Base-by-base conservation (phyloP, 2,888 invertebrate species). In the Diaphora mendica region DNA sequence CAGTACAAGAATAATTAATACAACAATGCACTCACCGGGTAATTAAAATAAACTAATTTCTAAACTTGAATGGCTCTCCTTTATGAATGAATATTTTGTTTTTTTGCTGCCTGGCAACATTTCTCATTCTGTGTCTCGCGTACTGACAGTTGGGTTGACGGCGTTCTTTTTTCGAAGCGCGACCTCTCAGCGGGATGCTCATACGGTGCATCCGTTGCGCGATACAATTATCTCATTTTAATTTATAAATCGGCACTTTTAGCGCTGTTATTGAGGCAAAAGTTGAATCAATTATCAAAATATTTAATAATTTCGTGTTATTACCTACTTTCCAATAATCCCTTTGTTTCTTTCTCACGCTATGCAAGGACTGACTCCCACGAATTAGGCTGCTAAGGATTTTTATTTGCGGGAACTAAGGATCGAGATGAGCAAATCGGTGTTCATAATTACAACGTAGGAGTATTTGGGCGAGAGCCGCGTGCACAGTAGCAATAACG, bases 11-110 rank as follows among this genome's bases (percentile, higher is more conserved):
- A 93, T 94, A 93, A 95, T 95, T 93, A 95, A 94, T 94, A 95
- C 91, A 93, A 94, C 93, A 95, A 95, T 95, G 91, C 92, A 88
- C 89, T 91, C 89, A 91, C 88, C 87, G 90, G 88, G 92, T 95
- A 94, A 95, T 95, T 95, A 95, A 95, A 95, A 95, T 95, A 94
- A 95, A 95, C 95, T 94, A 94, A 95, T 95, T 94, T 94, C 92
- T 91, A 91, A 94, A 90, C 89, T 86, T 90, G 91, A 91, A 89
- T 90, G 92, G 88, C 85, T 88, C 82, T 86, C 88, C 89, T 93
- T 94, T 93, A 93, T 95, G 95, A 95, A 95, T 95, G 94, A 92
- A 93, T 90, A 85, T 86, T 90, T 87, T 86, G 86, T 85, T 87
- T 90, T 94, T 92, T 91, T 78, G 82, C 20, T 33, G 78, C 80